phyloP scores from a whole-genome alignment of 2,113 vertebrate genomes.

The Halichoeres trimaculatus region DNA sequence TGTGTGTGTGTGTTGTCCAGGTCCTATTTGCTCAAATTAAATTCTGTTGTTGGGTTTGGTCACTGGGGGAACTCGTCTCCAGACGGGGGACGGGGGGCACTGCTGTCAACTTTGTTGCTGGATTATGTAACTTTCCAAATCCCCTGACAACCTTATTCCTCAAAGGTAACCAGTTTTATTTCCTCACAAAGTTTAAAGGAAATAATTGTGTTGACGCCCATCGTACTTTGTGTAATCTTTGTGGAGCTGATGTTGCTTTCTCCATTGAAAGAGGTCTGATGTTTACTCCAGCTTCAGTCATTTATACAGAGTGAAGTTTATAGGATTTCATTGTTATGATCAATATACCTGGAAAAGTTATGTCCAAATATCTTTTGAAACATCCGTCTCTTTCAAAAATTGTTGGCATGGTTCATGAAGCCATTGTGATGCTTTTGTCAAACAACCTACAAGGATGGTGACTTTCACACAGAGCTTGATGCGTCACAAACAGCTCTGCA shows the following conservation, averaged over 20 bases:
- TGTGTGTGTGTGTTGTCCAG: conserved; percentile 1
- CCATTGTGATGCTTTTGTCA: too few relatives aligned
- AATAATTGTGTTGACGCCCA: not conserved
- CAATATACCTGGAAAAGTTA: too few relatives aligned
- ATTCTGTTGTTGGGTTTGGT: conserved; percentile 8
- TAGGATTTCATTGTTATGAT: too few relatives aligned
- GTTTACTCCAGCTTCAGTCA: not conserved
- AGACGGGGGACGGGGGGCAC: not conserved
- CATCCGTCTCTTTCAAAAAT: too few relatives aligned
- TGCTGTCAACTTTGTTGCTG: conserved; percentile 18
- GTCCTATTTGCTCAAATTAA: conserved; percentile 22
- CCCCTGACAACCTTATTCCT: not conserved
- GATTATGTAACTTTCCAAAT: conserved; percentile 30
- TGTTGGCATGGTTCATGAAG: too few relatives aligned
- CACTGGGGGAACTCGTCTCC: conserved; percentile 3
- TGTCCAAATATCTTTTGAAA: too few relatives aligned
- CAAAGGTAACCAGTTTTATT: not conserved
- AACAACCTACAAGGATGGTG: too few relatives aligned
- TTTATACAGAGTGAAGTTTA: not conserved
- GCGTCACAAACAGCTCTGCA: too few relatives aligned
- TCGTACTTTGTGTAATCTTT: not conserved
- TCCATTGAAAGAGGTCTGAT: not conserved
- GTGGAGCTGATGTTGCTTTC: not conserved
- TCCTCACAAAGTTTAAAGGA: not conserved
- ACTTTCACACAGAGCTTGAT: too few relatives aligned